phyloP scores from a whole-genome alignment of 2,797 vertebrate species.

The Naso thynnoides region DNA sequence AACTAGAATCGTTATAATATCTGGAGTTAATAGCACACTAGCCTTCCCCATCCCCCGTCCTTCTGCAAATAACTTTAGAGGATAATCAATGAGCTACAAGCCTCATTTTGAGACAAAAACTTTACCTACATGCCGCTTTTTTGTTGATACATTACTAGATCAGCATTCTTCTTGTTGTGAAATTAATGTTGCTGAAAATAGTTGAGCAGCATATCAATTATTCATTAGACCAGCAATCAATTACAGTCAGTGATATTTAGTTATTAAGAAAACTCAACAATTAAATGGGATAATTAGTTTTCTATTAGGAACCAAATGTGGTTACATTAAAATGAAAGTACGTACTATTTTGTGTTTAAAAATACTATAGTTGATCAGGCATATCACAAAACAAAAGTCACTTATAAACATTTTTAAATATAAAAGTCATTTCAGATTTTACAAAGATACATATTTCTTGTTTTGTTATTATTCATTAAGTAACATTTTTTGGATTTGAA shows the following conservation, averaged over 20 bases:
- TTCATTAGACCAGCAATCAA: slow-evolving; percentile 22
- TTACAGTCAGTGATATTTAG: slow-evolving; percentile 12
- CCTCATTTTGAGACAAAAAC: slow-evolving; percentile 6
- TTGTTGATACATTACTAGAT: slow-evolving; percentile 13
- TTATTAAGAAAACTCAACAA: slow-evolving; percentile 18
- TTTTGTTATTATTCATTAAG: not conserved
- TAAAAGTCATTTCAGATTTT: not conserved
- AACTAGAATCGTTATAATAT: not conserved
- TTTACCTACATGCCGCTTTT: slow-evolving; percentile 7
- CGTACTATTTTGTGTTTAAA: not conserved
- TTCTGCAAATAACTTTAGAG: slow-evolving; percentile 1
- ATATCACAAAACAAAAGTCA: not conserved
- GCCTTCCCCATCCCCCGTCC: not conserved
- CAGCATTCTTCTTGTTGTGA: slow-evolving; percentile 3
- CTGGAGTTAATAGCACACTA: slow-evolving; percentile 1
- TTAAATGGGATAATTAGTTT: not conserved
- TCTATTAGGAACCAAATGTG: not conserved
- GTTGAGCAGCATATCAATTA: slow-evolving; percentile 19
- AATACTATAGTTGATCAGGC: not conserved
- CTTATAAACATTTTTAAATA: not conserved
- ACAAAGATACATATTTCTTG: too few relatives aligned
- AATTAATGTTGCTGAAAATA: slow-evolving; percentile 16
- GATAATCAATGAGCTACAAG: slow-evolving; percentile 7
- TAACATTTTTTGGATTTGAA: not conserved
- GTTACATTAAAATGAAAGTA: not conserved